Conservation (phyloP, 2,113 vertebrate genomes). For the Thomomys bottae region DNA sequence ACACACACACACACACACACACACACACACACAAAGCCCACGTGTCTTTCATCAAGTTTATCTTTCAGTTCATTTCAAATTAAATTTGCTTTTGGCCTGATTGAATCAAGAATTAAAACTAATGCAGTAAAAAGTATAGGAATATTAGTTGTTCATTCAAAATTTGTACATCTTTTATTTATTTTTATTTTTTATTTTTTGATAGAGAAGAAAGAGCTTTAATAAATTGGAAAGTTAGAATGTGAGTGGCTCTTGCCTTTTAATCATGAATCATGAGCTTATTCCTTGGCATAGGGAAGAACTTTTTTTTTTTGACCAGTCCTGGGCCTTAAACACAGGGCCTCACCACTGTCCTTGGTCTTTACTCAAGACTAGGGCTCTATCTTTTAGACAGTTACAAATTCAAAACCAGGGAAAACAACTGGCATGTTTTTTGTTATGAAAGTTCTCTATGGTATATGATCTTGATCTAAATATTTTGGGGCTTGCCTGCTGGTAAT, state of each 20-base stretch:
- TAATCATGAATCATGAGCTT: no score
- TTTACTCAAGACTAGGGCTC: no score
- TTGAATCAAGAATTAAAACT: background rate
- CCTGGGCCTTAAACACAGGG: no score
- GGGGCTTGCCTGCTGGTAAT: background rate
- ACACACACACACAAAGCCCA: background rate
- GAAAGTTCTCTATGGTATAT: no score
- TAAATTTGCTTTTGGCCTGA: conserved; percentile 24
- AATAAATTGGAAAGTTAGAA: no score
- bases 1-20: no score
- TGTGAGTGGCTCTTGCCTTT: no score
- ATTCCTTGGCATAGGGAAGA: no score
- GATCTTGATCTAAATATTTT: background rate
- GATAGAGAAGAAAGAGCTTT: no score
- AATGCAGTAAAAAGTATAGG: background rate
- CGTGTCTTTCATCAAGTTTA: background rate
- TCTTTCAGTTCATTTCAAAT: background rate
- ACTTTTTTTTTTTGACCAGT: no score
- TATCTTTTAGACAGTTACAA: background rate
- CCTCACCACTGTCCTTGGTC: no score
- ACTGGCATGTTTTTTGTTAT: background rate
- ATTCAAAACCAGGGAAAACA: background rate
- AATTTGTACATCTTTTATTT: background rate
- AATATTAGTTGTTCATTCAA: background rate
- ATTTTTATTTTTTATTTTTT: no score